Percentiles rank a stretch among this genome's conserved stretches.
These are phyloP conservation scores for Kryphioiulus occultus DNA, from an alignment of 2,888 invertebrate genomes.

Conservation along the genomic window DNA sequence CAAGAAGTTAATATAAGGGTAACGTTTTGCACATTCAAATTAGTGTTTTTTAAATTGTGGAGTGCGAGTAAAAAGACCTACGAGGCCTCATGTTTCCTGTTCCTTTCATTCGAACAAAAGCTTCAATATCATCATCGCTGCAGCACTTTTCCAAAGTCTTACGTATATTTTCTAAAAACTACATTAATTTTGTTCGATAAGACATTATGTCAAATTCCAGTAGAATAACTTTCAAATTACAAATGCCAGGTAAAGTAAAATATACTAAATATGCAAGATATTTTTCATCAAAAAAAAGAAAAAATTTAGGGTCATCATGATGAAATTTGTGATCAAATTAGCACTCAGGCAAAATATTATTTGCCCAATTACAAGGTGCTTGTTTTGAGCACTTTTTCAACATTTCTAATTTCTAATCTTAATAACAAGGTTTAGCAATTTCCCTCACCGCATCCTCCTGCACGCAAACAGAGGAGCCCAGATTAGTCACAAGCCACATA, in stretches of 20 bases:
- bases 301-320: no score
- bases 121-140: conserved; percentile 50
- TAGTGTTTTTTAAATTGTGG: background rate
- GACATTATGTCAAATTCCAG: no score
- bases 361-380: background rate
- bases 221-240: no score
- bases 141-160: conserved; percentile 51
- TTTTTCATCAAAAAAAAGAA: no score
- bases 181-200: no score
- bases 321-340: no score
- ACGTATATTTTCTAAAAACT: conserved; percentile 52
- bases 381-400: background rate
- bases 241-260: background rate
- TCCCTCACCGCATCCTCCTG: conserved; percentile 52
- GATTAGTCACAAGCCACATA: conserved; percentile 53
- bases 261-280: no score
- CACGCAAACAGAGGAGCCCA: conserved; percentile 52
- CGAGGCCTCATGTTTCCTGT: conserved; percentile 52
- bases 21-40: background rate
- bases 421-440: background rate
- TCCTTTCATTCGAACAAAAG: conserved; percentile 51
- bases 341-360: conserved; percentile 10
- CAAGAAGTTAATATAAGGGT: background rate
- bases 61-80: background rate
- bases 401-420: background rate